These are phyloP conservation scores for Sebastes cheni DNA, from an alignment of 2,797 vertebrate genomes.

Conservation along the genomic window DNA sequence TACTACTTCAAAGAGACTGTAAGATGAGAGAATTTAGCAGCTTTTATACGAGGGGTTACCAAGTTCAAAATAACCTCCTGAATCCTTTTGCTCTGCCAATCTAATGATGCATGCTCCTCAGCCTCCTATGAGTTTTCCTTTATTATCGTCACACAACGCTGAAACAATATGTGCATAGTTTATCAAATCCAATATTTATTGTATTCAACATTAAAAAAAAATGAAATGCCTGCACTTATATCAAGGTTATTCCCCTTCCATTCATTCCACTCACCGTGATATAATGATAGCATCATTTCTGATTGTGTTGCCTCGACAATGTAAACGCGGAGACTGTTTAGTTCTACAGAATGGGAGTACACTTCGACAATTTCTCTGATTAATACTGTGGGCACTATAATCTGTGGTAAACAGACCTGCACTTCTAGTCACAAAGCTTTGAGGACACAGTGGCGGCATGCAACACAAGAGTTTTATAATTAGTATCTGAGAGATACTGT, in stretches of 20 bases:
- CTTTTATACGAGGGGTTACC: slow-evolving; percentile 10
- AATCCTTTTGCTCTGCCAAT: background rate
- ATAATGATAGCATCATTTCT: background rate
- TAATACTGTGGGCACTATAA: background rate
- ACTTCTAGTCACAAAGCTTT: background rate
- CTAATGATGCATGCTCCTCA: slow-evolving; percentile 1
- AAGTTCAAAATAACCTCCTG: slow-evolving; percentile 8
- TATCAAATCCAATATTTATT: background rate
- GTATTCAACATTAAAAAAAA: background rate
- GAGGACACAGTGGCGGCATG: background rate
- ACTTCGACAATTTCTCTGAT: background rate
- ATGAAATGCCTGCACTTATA: background rate
- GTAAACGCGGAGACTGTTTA: background rate
- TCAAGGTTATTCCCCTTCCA: background rate
- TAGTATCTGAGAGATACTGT: background rate
- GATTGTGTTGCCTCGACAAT: background rate
- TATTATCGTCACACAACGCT: background rate
- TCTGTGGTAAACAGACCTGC: background rate
- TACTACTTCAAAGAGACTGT: slow-evolving; percentile 33
- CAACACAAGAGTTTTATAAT: slow-evolving; percentile 17
- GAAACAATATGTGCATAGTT: background rate
- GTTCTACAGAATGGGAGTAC: background rate
- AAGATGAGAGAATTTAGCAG: slow-evolving; percentile 5
- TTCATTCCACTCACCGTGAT: background rate
- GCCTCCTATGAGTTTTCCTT: background rate